phyloP scores from a whole-genome alignment of 2,113 vertebrate genomes.

The Scopus umbretta region DNA sequence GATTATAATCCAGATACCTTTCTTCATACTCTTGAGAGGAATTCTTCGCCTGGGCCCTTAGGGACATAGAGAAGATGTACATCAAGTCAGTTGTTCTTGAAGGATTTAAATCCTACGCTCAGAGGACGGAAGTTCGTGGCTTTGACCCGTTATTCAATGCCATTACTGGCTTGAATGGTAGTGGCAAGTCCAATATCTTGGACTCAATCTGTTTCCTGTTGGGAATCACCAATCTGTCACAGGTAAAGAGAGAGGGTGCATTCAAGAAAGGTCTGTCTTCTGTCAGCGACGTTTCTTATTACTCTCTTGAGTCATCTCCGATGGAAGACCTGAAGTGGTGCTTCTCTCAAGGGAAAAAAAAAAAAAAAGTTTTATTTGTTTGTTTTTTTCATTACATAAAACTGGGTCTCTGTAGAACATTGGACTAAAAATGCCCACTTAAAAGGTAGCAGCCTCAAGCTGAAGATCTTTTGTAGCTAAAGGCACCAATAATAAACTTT shows the following conservation, averaged over 20 bases:
- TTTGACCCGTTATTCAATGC: conserved; percentile 96
- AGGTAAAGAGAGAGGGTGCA: conserved; percentile 69
- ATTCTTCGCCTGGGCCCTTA: background rate
- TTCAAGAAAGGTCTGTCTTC: background rate
- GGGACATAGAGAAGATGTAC: conserved; percentile 74
- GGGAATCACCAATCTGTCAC: conserved; percentile 86
- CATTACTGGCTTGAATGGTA: conserved; percentile 95
- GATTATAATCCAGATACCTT: background rate
- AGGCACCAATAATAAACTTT: background rate
- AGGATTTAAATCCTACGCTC: conserved; percentile 96
- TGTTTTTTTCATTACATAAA: background rate
- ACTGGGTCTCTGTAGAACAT: background rate
- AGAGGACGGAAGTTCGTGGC: conserved; percentile 85
- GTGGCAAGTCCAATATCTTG: conserved; percentile 95
- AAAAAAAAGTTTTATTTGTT: background rate
- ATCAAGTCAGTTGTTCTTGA: conserved; percentile 91
- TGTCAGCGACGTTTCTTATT: rapidly evolving
- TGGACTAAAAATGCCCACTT: background rate
- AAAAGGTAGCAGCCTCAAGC: background rate
- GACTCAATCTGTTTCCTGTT: conserved; percentile 95
- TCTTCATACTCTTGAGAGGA: background rate
- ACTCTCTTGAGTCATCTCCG: rapidly evolving
- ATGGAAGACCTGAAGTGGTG: background rate
- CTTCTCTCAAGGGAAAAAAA: background rate
- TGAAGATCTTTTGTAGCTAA: background rate